Conservation (phyloP, 2,113 vertebrate species). For the Bathybates hornii region DNA sequence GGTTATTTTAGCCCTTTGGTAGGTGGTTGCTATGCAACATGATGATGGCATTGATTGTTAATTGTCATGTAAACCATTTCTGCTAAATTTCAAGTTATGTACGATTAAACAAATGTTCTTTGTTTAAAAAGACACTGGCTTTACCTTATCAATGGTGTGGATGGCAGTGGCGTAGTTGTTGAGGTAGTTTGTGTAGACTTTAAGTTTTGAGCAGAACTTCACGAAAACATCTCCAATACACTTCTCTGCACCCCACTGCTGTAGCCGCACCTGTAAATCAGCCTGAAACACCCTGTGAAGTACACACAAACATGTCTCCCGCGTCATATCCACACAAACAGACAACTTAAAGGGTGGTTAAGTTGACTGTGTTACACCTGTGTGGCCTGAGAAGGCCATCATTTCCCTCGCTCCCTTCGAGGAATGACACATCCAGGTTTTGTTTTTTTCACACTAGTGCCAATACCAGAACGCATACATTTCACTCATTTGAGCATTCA, state of each 20-base stretch:
- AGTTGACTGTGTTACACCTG: not conserved
- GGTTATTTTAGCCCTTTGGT: not conserved
- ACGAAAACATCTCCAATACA: constrained; percentile 74
- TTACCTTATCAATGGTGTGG: constrained; percentile 78
- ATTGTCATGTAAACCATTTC: not conserved
- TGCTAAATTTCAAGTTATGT: not conserved
- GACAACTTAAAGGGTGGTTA: not conserved
- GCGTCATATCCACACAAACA: not conserved
- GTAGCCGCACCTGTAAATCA: constrained; percentile 64
- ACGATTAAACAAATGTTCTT: not conserved
- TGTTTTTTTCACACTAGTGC: not conserved
- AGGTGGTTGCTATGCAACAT: not conserved
- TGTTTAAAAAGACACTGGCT: not conserved
- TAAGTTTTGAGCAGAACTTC: constrained; percentile 71
- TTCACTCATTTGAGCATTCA: not conserved
- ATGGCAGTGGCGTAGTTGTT: constrained; percentile 78
- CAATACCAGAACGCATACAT: not conserved
- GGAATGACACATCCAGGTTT: not conserved
- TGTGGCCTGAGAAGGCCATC: not conserved
- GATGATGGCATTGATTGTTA: not conserved
- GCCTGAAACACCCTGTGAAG: constrained; percentile 63
- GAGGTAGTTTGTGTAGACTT: constrained; percentile 75
- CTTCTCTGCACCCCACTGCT: constrained; percentile 74
- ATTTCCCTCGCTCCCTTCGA: not conserved
- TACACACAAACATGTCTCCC: not conserved